Evolutionary conservation across 2,113 vertebrate species (phyloP), one percentile per base, ranked within the genome.

Genomic region (Bufo gargarizans): DNA sequence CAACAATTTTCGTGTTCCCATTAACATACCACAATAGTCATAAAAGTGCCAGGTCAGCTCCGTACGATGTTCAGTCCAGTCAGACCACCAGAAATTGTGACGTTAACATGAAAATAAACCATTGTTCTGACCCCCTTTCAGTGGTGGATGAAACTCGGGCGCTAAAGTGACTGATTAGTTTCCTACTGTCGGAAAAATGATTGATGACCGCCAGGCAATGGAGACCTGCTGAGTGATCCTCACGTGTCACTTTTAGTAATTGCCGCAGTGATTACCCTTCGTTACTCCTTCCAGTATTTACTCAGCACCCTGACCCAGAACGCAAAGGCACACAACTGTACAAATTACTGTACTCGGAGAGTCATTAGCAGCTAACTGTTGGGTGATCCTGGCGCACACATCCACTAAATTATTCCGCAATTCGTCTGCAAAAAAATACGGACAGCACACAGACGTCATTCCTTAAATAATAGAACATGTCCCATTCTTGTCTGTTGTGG

Each of bases 131-230:
- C n/a, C 22, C 0, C 49, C 78, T 58, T 19, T 74, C 55, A 82
- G 12, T 82, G 78, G 47, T 67, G 50, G 79, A 47, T 61, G 19
- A 88, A 33, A 88, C 86, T 82, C 86, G 50, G 33, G 4, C 86
- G 63, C 86, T 61, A 61, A 61, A 82, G 94, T 93, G 93, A 92
- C 82, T 91, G 94, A 95, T 94, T 94, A 92, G 93, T 92, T 95
- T 96, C 94, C 95, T 94, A 93, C 91, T 94, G 95, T 93, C 94
- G 95, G 91, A 93, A 94, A 95, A 96, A 95, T 95, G 95, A 96
- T 95, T 94, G 95, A 96, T 96, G 94, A 93, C 91, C 94, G 94
- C 93, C 91, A 84, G 91, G 86, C 16, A 74, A 76, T 50, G 20
- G 79, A 59, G 22, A 61, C 79, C 79, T 12, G 22, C 78, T 76